Percentiles rank a stretch among this genome's conserved stretches.
Conservation (phyloP, 2,113 vertebrate species). For the Ailurus styani region DNA sequence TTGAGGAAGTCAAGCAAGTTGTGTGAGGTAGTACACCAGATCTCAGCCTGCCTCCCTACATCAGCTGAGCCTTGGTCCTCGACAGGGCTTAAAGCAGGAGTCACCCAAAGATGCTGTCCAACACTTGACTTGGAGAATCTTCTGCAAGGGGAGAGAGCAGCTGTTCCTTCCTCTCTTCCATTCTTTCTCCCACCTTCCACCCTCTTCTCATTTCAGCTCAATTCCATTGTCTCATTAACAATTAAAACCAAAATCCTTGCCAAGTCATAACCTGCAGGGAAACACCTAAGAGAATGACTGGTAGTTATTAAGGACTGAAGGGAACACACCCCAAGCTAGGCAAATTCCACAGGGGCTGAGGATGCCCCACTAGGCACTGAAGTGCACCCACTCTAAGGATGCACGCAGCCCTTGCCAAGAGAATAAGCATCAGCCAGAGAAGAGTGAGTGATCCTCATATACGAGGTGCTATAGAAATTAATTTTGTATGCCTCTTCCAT, state of each 20-base stretch:
- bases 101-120: background rate
- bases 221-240: background rate
- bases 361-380: background rate
- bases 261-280: background rate
- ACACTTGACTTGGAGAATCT: background rate
- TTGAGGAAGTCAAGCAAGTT: background rate
- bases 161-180: background rate
- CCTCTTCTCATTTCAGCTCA: background rate
- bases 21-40: too few species aligned
- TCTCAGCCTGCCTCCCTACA: background rate
- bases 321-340: background rate
- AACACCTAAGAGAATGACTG: background rate
- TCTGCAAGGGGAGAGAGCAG: background rate
- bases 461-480: slow-evolving; percentile 55
- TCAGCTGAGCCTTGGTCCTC: background rate
- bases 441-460: slow-evolving; percentile 38
- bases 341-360: background rate
- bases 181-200: background rate
- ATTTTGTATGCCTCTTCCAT: slow-evolving; percentile 72
- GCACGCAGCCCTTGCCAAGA: background rate
- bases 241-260: background rate
- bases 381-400: background rate
- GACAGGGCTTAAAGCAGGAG: background rate
- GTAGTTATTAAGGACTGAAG: background rate
- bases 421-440: background rate